Base-by-base conservation (phyloP, 1,140 invertebrate genomes). In the Calliopsis andreniformis region DNA sequence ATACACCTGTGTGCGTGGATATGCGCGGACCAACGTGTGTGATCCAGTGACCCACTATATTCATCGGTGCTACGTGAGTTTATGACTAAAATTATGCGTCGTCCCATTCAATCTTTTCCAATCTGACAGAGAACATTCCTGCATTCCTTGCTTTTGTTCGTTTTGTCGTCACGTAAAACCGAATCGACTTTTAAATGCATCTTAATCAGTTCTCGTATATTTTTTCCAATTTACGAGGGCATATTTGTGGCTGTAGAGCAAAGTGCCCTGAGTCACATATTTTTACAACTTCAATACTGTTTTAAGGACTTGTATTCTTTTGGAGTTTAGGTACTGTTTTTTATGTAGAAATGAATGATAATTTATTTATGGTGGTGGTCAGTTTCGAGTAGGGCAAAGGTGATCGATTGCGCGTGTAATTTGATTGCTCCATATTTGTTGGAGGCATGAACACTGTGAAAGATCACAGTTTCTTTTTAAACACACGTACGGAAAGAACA, bases 21-120 rank as follows among this genome's bases (percentile, higher is more conserved):
- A 62, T 47, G 47, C 67, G n/a, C 55, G 35, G 16, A 32, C 35
- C 49, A 62, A 23, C 70, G 64, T 72, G 70, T 72, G 68, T 79
- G 87, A 86, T 87, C 86, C 84, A 87, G 84, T 86, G 84, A 88
- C 86, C 86, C 75, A 86, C 72, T 79, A 69, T 76, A 67, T 69
- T 79, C 53, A 25, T 32, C 58, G 53, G 49, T 78, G 42, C 63
- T 62, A 55, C 72, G 62, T 30, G 63, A 68, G 64, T 42, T 53
- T 59, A 69, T 76, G 53, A 70, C 23, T 76, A 39, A 69, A 69
- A 66, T 73, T 53, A 64, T 66, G 69, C 45, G 69, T 32, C 32
- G 23, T 32, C n/a, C 25, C 53, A 58, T 47, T 61, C 68, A 25
- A 23, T 61, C 20, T 61, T 47, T 32, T 20, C 7, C 53, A 18